These are phyloP conservation scores for Marronus borbonicus DNA, from an alignment of 2,888 invertebrate species.

Conservation along the genomic window DNA sequence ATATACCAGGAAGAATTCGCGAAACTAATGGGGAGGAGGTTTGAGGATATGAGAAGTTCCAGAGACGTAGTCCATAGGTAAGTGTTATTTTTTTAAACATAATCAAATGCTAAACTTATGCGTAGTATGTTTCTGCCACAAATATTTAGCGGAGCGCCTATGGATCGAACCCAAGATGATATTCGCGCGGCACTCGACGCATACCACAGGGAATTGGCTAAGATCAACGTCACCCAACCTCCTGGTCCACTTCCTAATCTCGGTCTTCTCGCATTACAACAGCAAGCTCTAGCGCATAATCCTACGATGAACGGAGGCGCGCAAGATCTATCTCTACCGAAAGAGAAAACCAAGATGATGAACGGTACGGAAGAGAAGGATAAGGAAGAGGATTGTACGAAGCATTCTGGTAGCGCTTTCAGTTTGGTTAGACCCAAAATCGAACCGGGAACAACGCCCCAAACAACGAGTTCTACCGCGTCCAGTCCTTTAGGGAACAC, in stretches of 20 bases:
- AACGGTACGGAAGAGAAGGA: slow-evolving; percentile 78
- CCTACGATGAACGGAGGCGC: slow-evolving; percentile 78
- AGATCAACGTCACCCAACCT: slow-evolving; percentile 78
- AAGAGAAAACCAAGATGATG: slow-evolving; percentile 80
- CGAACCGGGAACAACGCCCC: slow-evolving; percentile 78
- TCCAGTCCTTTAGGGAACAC: slow-evolving; percentile 90
- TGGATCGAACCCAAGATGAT: slow-evolving; percentile 85
- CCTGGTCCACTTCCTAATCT: slow-evolving; percentile 72
- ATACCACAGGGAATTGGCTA: slow-evolving; percentile 94
- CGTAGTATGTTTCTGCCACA: slow-evolving; percentile 87
- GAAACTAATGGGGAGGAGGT: slow-evolving; percentile 88
- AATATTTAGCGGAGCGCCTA: slow-evolving; percentile 80
- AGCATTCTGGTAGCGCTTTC: slow-evolving; percentile 88
- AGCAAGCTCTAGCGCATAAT: slow-evolving; percentile 75
- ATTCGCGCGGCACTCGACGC: slow-evolving; percentile 92
- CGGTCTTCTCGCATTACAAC: slow-evolving; percentile 84
- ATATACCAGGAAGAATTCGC: slow-evolving; percentile 96
- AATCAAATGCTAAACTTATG: slow-evolving; percentile 71
- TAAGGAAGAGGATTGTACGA: slow-evolving; percentile 79
- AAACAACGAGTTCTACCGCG: slow-evolving; percentile 83
- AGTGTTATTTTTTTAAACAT: neutral
- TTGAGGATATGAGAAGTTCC: slow-evolving; percentile 82
- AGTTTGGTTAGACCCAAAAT: slow-evolving; percentile 90
- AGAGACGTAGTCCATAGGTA: slow-evolving; percentile 71
- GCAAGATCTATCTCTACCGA: slow-evolving; percentile 90